Conservation (phyloP, 2,113 vertebrate species). For the Suricata suricatta region DNA sequence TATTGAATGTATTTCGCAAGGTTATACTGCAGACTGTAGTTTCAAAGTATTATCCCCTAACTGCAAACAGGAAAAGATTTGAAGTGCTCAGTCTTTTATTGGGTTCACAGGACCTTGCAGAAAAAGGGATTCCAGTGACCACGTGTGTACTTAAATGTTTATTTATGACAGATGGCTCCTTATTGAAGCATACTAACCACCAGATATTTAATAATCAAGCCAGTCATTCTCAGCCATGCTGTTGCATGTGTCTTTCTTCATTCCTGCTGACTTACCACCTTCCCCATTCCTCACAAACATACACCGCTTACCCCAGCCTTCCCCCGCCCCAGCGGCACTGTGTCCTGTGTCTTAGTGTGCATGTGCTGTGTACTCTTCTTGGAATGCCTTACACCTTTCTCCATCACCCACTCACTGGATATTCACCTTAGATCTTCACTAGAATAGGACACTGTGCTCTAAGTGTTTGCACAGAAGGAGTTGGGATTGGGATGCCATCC, state of each 20-base stretch:
- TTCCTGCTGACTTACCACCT: not conserved
- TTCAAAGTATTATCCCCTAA: not conserved
- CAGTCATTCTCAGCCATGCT: not conserved
- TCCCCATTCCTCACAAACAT: too few species aligned
- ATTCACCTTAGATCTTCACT: not conserved
- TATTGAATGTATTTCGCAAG: not conserved
- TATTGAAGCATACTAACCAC: too few species aligned
- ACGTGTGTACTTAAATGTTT: not conserved
- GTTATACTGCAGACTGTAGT: not conserved
- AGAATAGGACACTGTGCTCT: not conserved
- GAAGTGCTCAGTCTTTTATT: not conserved
- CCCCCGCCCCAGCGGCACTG: fast-evolving
- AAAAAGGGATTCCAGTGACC: not conserved
- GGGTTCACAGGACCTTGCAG: not conserved
- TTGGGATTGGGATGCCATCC: not conserved
- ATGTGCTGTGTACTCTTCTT: not conserved
- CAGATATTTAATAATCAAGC: not conserved
- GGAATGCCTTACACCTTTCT: not conserved
- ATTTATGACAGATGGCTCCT: not conserved
- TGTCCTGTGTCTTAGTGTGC: not conserved
- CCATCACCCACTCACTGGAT: not conserved
- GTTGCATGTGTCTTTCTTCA: not conserved
- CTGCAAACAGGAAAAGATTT: not conserved
- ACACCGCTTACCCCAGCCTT: fast-evolving
- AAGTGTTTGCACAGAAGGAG: not conserved